Evolutionary conservation across 2,888 invertebrate species (phyloP), one percentile per base, ranked within the genome.

Genomic region (Himalopsyche anomala): DNA sequence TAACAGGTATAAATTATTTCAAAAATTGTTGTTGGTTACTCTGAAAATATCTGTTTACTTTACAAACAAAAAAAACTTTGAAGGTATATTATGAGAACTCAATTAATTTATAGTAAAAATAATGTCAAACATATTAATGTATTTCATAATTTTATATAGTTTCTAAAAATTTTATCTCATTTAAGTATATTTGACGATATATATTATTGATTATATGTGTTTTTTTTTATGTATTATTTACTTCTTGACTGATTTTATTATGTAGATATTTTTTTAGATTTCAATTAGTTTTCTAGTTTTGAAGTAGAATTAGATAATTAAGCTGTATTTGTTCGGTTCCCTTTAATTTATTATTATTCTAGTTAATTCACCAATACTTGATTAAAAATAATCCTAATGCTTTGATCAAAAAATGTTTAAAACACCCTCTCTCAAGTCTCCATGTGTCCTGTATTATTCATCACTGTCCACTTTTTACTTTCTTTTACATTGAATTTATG

Each of bases 241-340:
- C 62, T 19, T 62, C 62, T 62, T 62, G 62, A 62, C 62, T 62
- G 62, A 62, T 62, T 62, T 62, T 62, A 62, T 62, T 62, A 62
- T 62, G 62, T 62, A 62, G 62, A 51, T 40, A 69, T 74, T 79
- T 79, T 83, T 42, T 54, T 51, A 79, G 54, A 42, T 42, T 83
- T 74, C 42, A 83, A 19, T 83, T 83, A 51, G 38, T 79, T 45
- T 74, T 83, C 36, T 51, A 83, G 74, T 51, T 56, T 79, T 45
- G 42, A 40, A 83, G 42, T 82, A 82, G 82, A 62, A n/a, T 80
- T 80, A 80, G 80, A 80, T 80, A 40, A 28, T 80, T 80, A 80
- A 45, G 40, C 81, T 45, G 42, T 81, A 28, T 81, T 81, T 81
- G 45, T 81, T 51, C 42, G 5, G 81, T 42, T 45, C 40, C 45